Evolutionary conservation across 2,888 invertebrate genomes (phyloP).

Genomic region (Oscheius sp.): DNA sequence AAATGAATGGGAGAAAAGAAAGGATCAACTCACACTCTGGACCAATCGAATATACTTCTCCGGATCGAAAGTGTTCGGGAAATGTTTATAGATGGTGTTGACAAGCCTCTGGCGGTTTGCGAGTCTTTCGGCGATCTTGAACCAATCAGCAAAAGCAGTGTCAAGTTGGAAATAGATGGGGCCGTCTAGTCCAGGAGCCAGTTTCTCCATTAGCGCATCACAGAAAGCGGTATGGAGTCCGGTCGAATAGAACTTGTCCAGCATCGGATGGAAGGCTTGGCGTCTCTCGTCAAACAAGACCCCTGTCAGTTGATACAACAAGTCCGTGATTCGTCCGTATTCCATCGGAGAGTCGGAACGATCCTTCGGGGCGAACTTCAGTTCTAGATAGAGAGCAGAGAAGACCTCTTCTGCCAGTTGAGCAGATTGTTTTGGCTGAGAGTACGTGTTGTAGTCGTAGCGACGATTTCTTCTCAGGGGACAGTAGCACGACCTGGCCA

Average conservation of each 20-base stretch:
- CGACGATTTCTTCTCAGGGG: constrained; percentile 35
- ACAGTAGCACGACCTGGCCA: constrained; percentile 39
- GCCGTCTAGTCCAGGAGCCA: constrained; percentile 54
- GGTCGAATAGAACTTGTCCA: constrained; percentile 60
- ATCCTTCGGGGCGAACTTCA: constrained; percentile 43
- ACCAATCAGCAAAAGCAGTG: constrained; percentile 48
- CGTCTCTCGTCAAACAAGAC: constrained; percentile 55
- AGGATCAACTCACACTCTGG: constrained; percentile 32
- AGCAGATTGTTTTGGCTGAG: constrained; percentile 4
- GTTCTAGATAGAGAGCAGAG: constrained; percentile 47
- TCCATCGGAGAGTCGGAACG: constrained; percentile 40
- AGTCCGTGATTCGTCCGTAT: constrained; percentile 36
- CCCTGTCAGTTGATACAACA: constrained; percentile 44
- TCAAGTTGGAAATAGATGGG: constrained; percentile 37
- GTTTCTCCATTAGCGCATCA: constrained; percentile 52
- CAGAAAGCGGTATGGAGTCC: constrained; percentile 67
- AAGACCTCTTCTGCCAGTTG: constrained; percentile 47
- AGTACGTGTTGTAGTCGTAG: constrained; percentile 22
- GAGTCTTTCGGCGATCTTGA: constrained; percentile 47
- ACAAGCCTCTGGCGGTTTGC: constrained; percentile 37
- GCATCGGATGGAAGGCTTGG: constrained; percentile 36
- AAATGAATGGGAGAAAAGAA: not conserved
- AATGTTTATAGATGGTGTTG: constrained; percentile 19
- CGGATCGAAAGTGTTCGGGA: constrained; percentile 36
- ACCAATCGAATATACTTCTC: constrained; percentile 44